Conservation (phyloP, 2,888 invertebrate species). For the Psylliodes chrysocephalus region DNA sequence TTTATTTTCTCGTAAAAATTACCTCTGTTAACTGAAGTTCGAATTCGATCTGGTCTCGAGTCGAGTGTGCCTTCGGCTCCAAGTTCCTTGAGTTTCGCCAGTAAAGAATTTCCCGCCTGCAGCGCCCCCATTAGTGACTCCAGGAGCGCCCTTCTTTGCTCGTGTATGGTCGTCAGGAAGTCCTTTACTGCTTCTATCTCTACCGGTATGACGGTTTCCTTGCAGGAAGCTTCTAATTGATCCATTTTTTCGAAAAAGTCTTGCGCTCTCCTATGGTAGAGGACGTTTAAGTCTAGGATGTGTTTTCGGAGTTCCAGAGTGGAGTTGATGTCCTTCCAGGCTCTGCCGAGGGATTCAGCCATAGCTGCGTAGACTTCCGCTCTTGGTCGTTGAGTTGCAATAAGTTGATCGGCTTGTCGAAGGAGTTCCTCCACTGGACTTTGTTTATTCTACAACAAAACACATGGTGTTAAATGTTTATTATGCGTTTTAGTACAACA, state of each 20-base stretch:
- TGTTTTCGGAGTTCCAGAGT: conserved; percentile 81
- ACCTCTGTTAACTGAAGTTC: conserved; percentile 65
- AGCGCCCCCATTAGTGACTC: conserved; percentile 83
- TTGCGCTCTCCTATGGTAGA: conserved; percentile 78
- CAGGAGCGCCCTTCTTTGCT: conserved; percentile 76
- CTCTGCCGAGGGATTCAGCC: conserved; percentile 80
- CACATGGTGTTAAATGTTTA: too few species aligned
- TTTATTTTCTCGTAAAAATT: too few species aligned
- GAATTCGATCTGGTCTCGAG: conserved; percentile 73
- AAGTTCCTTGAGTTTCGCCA: conserved; percentile 79
- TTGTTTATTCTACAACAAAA: conserved; percentile 83
- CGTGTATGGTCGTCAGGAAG: conserved; percentile 76
- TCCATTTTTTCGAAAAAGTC: conserved; percentile 77
- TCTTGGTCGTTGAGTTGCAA: conserved; percentile 79
- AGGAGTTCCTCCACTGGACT: conserved; percentile 89
- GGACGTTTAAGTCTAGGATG: conserved; percentile 80
- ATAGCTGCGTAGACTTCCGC: conserved; percentile 88
- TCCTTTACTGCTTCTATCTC: conserved; percentile 79
- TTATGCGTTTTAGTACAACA: too few species aligned
- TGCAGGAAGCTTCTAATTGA: conserved; percentile 75
- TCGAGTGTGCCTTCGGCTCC: conserved; percentile 80
- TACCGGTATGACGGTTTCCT: conserved; percentile 73
- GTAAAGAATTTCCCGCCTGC: conserved; percentile 80
- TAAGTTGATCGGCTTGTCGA: conserved; percentile 85
- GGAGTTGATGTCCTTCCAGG: conserved; percentile 85